Base-by-base conservation (phyloP, 2,797 vertebrate species). In the Parotocinclus haroldoi region DNA sequence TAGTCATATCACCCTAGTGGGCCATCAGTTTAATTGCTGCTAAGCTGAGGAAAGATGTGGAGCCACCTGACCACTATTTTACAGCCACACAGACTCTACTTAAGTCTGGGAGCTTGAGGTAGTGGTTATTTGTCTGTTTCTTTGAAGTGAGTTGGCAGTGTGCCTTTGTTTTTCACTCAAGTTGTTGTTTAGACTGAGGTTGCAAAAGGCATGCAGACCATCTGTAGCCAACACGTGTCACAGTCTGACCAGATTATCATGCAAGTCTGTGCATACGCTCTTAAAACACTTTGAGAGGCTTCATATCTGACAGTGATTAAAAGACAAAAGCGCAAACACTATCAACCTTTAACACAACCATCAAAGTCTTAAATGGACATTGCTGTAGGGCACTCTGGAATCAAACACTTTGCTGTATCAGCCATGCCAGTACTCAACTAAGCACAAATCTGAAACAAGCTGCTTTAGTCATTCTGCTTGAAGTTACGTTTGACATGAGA, bases 11-110 rank as follows among this genome's bases (percentile, higher is more conserved):
- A 13, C n/a, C 46, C 12, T 14, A 48, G 10, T 48, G 10, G 10
- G 27, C 12, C 9, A 44, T 44, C 5, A n/a, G n/a, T n/a, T n/a
- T n/a, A n/a, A n/a, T n/a, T n/a, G 42, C 7, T 9, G 42, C 42
- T 10, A 82, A 67, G 81, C 76, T 73, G 36, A 27, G 16, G 19
- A 69, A 51, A 27, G 27, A 2, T 27, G 27, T 2, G 27, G 27
- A 27, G 27, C 27, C 27, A 83, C 82, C 80, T 85, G 82, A 74
- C 64, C 73, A 57, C 57, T 40, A 68, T 75, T 73, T 50, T 68
- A 19, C 45, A 56, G 27, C 45, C 50, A 36, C 48, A 52, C 57
- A 50, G 53, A 62, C 45, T 58, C 12, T 7, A 27, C 27, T 27
- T 27, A 42, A 9, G 40, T 11, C 40, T 42, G 9, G 7, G 8